Percentiles rank a stretch among this genome's conserved stretches.
phyloP scores from a whole-genome alignment of 2,797 vertebrate species.

The Ibycter americanus region DNA sequence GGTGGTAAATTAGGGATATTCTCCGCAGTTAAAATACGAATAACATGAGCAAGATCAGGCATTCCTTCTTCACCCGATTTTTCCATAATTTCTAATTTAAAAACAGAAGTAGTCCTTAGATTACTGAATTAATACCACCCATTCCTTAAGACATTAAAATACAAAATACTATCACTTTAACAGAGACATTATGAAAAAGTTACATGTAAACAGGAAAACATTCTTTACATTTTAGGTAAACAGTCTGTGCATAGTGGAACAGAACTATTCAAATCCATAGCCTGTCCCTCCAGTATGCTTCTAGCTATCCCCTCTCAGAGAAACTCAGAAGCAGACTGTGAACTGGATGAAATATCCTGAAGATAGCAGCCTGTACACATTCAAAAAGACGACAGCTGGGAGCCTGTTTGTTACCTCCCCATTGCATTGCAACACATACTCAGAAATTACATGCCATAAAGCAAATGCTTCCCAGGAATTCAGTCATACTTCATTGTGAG shows the following conservation, averaged over 20 bases:
- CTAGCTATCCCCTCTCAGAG: neutral
- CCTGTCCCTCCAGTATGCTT: neutral
- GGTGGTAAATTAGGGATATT: constrained; percentile 95
- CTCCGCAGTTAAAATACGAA: constrained; percentile 94
- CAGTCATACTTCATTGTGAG: neutral
- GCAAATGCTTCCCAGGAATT: neutral
- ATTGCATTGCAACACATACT: neutral
- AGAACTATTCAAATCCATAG: neutral
- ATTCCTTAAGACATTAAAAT: neutral
- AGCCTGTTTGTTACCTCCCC: neutral
- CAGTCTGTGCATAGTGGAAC: neutral
- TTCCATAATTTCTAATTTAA: constrained; percentile 88
- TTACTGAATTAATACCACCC: constrained; percentile 25
- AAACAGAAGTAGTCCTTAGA: constrained; percentile 40
- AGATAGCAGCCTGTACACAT: neutral
- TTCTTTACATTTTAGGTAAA: neutral
- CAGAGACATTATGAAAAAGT: neutral
- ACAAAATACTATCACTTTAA: neutral
- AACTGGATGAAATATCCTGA: neutral
- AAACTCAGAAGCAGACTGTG: neutral
- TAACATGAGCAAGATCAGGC: constrained; percentile 94
- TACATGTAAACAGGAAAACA: neutral
- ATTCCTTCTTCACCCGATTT: constrained; percentile 91
- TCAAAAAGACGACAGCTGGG: neutral
- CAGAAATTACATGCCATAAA: neutral